Base-by-base conservation (phyloP, 2,888 invertebrate species). In the Melinaea menophilus region DNA sequence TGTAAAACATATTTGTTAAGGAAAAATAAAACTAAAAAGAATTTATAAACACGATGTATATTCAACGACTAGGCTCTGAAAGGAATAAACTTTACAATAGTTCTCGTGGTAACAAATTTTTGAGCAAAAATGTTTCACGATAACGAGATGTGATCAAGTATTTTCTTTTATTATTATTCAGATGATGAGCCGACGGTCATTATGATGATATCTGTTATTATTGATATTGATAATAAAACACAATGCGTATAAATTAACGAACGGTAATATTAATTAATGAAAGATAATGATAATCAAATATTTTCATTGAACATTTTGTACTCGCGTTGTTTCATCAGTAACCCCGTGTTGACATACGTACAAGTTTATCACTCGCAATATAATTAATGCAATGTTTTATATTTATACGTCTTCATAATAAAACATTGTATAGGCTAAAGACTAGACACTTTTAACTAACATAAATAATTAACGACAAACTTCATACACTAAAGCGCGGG, bases 121-220 rank as follows among this genome's bases (percentile, higher is more conserved):
- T 7, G 31, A 9, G n/a, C 51, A 31, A 51, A 31, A 31, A 5
- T 51, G 7, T 65, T 62, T 62, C 59, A 60, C 56, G 60, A 62
- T 65, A 67, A 67, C 60, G 58, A 65, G 65, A 67, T 59, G 62
- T 63, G 63, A 67, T 67, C 58, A 59, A 54, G 61, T 54, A 59
- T 65, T 63, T 61, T 59, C 56, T 37, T 63, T 65, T 65, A 59
- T 61, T 63, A 60, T 61, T 61, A 37, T 67, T 65, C 61, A 59
- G 51, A 51, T 7, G 41, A 0, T 31, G 41, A 37, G 7, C 37
- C 37, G 13, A n/a, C 37, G 37, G 7, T 41, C 9, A 41, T 41
- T 41, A 41, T 41, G 5, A 41, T 9, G 9, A 41, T 63, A 67
- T 61, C 59, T 63, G 61, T 65, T 67, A 60, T 37, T 63, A 35